These are phyloP conservation scores for Odontomachus brunneus DNA, from an alignment of 1,140 invertebrate genomes.

Conservation along the genomic window DNA sequence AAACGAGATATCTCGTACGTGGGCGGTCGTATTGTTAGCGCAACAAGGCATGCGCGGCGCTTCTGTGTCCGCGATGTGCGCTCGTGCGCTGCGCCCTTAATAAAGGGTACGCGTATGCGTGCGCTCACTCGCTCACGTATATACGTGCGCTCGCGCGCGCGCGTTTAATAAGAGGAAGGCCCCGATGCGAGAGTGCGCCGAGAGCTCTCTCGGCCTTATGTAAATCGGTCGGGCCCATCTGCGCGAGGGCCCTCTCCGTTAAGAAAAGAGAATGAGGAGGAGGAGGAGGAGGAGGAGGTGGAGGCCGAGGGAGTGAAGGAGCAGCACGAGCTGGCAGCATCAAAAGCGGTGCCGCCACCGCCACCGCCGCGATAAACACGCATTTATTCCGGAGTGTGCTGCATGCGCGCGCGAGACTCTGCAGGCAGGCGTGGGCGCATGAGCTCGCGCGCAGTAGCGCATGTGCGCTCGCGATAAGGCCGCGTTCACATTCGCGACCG, in stretches of 20 bases:
- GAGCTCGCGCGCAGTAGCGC: constrained; percentile 61
- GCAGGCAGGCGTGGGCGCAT: constrained; percentile 62
- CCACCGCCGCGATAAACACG: constrained; percentile 81
- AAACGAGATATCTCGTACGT: constrained; percentile 82
- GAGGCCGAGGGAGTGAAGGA: neutral
- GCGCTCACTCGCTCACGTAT: constrained; percentile 33
- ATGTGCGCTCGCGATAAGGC: constrained; percentile 62
- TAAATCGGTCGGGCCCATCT: constrained; percentile 76
- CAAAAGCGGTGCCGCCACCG: constrained; percentile 80
- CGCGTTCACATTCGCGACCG: constrained; percentile 43
- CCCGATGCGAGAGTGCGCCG: constrained; percentile 58
- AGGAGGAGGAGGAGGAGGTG: neutral
- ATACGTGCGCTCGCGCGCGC: constrained; percentile 48
- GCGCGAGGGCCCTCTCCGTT: constrained; percentile 51
- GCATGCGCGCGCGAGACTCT: constrained; percentile 40
- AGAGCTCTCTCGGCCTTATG: constrained; percentile 71
- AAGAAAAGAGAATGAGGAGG: constrained; percentile 7
- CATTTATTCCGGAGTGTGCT: constrained; percentile 80
- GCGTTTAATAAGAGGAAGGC: constrained; percentile 74
- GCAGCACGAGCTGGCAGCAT: constrained; percentile 73
- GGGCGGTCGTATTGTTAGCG: constrained; percentile 83
- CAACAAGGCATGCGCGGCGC: constrained; percentile 82
- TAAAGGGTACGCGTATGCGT: constrained; percentile 73
- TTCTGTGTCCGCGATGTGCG: constrained; percentile 77
- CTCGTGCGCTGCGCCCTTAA: constrained; percentile 75